phyloP scores from a whole-genome alignment of 2,888 invertebrate genomes.

The Philaethria dido region DNA sequence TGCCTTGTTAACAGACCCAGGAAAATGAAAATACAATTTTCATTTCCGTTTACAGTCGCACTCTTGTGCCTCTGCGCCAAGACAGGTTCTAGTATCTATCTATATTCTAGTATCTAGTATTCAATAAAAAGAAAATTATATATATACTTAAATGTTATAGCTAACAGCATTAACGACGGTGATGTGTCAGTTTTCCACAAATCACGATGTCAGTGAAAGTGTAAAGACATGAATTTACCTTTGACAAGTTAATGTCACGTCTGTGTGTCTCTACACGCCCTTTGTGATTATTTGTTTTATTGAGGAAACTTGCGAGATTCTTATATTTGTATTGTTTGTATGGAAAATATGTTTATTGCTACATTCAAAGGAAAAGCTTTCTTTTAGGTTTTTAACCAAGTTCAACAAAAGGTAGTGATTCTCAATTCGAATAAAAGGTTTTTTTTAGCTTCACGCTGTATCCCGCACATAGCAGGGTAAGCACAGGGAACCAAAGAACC shows the following conservation, averaged over 20 bases:
- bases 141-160: not conserved
- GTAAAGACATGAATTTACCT: constrained; percentile 12
- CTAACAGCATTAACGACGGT: not conserved
- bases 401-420: no score
- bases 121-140: not conserved
- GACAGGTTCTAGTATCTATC: no score
- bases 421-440: no score
- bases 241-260: not conserved
- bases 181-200: constrained; percentile 2
- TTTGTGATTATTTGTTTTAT: not conserved
- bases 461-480: no score
- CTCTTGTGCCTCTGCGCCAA: no score
- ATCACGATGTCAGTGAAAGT: constrained; percentile 4
- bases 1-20: no score
- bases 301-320: constrained; percentile 5
- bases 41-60: no score
- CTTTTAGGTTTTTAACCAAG: no score
- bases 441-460: no score
- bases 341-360: not conserved
- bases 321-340: not conserved
- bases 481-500: no score
- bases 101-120: not conserved
- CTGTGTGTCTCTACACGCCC: not conserved
- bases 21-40: no score
- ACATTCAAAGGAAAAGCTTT: no score